A percentile compares a stretch with the other conserved stretches of the same genome.
phyloP scores from a whole-genome alignment of 2,797 vertebrate species.

The Myotis vivesi region DNA sequence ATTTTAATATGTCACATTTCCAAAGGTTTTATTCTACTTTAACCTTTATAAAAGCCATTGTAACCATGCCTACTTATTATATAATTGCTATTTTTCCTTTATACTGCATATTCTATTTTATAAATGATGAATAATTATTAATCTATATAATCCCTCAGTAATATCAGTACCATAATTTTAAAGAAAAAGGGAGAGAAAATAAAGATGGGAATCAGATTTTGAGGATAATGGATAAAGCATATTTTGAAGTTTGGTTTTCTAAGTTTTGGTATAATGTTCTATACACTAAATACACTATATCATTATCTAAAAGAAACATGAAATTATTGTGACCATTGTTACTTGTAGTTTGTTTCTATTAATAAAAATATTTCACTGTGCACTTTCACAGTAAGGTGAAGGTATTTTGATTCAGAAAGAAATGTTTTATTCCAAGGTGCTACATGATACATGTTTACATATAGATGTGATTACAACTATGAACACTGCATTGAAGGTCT shows the following conservation, averaged over 20 bases:
- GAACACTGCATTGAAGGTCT: neutral
- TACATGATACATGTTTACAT: neutral
- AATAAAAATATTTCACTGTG: neutral
- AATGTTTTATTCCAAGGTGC: neutral
- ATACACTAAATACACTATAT: neutral
- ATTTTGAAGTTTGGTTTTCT: neutral
- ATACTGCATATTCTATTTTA: neutral
- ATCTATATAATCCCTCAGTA: neutral
- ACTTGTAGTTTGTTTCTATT: neutral
- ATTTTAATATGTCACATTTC: conserved; percentile 27
- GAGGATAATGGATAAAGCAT: neutral
- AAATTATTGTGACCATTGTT: neutral
- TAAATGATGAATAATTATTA: conserved; percentile 15
- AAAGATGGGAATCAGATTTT: neutral
- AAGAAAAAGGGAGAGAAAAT: neutral
- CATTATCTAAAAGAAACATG: neutral
- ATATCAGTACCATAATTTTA: neutral
- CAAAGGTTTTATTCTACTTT: conserved; percentile 40
- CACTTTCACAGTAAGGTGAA: neutral
- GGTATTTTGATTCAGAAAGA: neutral
- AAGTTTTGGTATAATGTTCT: neutral
- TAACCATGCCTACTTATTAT: conserved; percentile 26
- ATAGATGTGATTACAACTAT: neutral
- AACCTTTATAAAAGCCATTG: conserved; percentile 14
- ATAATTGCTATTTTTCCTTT: conserved; percentile 29